These are phyloP conservation scores for Ciona savignyi DNA, from an alignment of 23 tunicate species.

Conservation along the genomic window DNA sequence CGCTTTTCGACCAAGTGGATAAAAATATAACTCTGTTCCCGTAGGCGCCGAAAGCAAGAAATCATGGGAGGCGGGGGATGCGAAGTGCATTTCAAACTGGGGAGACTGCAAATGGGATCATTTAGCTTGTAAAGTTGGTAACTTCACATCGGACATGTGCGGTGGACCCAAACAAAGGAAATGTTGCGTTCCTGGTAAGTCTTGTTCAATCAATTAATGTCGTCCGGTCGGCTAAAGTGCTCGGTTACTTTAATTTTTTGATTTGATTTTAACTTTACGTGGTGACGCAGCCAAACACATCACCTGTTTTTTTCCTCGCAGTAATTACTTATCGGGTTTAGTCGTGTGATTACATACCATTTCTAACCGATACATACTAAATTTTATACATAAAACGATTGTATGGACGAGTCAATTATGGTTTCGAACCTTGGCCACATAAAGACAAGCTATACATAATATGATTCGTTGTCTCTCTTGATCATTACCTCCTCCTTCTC, in stretches of 20 bases:
- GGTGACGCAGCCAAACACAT: background rate
- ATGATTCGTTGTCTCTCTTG: no score
- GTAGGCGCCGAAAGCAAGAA: background rate
- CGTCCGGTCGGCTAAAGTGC: background rate
- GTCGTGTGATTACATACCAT: background rate
- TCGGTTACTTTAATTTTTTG: background rate
- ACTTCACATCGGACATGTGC: background rate
- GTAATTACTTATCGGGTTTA: background rate
- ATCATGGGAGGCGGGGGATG: background rate
- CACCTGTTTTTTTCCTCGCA: background rate
- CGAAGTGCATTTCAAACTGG: background rate
- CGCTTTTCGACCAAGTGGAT: no score
- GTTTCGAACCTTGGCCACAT: no score
- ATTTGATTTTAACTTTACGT: background rate
- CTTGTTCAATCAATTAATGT: no score
- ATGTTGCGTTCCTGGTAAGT: background rate
- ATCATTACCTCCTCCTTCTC: no score
- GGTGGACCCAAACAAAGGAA: constrained; percentile 1
- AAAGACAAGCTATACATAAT: no score
- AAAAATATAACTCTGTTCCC: background rate
- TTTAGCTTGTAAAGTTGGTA: background rate
- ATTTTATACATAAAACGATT: no score
- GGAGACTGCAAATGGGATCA: background rate
- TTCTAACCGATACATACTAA: no score
- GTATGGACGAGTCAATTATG: no score